Evolutionary conservation across 53 echinoderm and acorn worm species (phyloP), one percentile per base, ranked within the genome.

Genomic region (Hippasteria phrygiana): DNA sequence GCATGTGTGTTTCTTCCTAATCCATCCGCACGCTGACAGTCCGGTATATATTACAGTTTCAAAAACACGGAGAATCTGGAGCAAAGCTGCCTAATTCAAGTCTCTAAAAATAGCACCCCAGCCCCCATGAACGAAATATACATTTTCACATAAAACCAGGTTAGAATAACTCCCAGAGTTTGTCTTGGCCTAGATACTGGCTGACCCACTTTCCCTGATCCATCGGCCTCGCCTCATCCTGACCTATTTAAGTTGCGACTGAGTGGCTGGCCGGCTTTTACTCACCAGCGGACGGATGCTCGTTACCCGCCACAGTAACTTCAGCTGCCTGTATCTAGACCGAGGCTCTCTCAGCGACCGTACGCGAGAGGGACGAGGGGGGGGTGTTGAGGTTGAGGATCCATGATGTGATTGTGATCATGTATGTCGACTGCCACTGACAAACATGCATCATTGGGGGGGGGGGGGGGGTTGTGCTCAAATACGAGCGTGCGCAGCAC

Each of bases 181-280:
- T 85, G 50, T 85, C 85, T 71, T 85, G 85, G 85, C 85, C 85
- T 71, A 85, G 70, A 85, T 85, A 48, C 35, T 33, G 4, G 5
- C 85, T 85, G 85, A 85, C 85, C 85, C 70, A 85, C 69, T 85
- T 79, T 83, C 78, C 47, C n/a, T 70, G 47, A 85, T 85, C 85
- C 71, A 85, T 85, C 85, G 20, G 36, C 63, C 81, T 46, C n/a
- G 71, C 69, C 12, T 46, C 33, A 75, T 47, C 56, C 78, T 85
- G 85, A 85, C 85, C 85, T 85, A 85, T 50, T 70, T 85, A 71
- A 85, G 85, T 71, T 50, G 85, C 71, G 69, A 51, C 71, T 47
- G 71, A 71, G 70, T 70, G 71, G 71, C 85, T 71, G 67, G 51
- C 48, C 48, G 24, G 48, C 50, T 51, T 83, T 82, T 83, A 83